Percentiles rank a stretch among this genome's conserved stretches.
These are phyloP conservation scores for Andrena trimmerana DNA, from an alignment of 2,888 invertebrate species.

Conservation along the genomic window DNA sequence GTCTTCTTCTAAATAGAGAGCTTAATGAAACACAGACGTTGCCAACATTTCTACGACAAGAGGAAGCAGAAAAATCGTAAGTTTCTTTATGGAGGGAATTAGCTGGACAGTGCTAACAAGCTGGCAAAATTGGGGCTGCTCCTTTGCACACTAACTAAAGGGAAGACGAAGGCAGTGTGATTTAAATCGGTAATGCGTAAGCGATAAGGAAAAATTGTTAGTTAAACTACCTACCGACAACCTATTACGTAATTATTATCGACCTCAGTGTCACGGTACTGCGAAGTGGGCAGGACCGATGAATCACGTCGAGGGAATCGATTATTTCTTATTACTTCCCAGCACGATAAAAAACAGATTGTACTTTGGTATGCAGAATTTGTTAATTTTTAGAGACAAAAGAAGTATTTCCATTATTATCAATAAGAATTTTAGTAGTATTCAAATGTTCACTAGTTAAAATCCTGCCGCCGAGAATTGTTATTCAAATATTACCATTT, in stretches of 20 bases:
- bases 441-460: neutral
- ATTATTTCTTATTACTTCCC: slow-evolving; percentile 45
- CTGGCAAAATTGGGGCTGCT: slow-evolving; percentile 2
- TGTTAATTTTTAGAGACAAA: neutral
- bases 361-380: neutral
- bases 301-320: slow-evolving; percentile 58
- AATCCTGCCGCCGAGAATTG: neutral
- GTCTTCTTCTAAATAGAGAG: neutral
- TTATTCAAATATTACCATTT: neutral
- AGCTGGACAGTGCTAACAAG: slow-evolving; percentile 11
- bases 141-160: slow-evolving; percentile 4
- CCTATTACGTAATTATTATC: slow-evolving; percentile 63
- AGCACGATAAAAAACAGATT: neutral
- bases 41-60: neutral
- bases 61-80: neutral
- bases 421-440: neutral
- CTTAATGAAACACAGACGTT: neutral
- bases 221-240: slow-evolving; percentile 43
- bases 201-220: slow-evolving; percentile 32
- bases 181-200: slow-evolving; percentile 2
- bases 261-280: slow-evolving; percentile 47
- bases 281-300: slow-evolving; percentile 56
- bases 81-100: slow-evolving; percentile 17
- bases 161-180: slow-evolving; percentile 12
- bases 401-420: neutral